A percentile compares a stretch with the other conserved stretches of the same genome.
Conservation (phyloP, 2,113 vertebrate genomes). For the Genyomyrus donnyi region DNA sequence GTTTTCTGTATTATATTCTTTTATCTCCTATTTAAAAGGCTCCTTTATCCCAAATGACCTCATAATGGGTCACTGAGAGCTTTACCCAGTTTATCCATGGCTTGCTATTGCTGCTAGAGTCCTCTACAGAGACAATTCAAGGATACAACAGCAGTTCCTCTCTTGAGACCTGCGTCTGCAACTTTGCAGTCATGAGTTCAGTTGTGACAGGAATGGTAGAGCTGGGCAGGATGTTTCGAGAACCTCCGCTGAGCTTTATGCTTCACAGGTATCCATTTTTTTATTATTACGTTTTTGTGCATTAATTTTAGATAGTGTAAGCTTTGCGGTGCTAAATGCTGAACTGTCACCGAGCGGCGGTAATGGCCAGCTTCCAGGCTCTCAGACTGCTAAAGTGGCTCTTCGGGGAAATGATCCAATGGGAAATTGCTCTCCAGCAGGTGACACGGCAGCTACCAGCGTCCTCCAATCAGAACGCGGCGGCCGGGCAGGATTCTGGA, state of each 20-base stretch:
- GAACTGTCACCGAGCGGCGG: background rate
- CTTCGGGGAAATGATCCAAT: background rate
- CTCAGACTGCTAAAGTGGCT: background rate
- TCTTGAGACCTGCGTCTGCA: constrained; percentile 1
- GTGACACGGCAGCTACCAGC: background rate
- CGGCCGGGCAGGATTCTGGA: background rate
- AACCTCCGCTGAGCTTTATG: background rate
- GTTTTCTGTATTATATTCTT: background rate
- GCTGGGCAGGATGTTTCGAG: background rate
- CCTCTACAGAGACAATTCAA: background rate
- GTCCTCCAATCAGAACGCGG: background rate
- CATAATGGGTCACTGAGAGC: background rate
- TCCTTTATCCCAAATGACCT: background rate
- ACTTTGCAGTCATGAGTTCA: background rate
- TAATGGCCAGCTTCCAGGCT: background rate
- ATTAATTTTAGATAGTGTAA: background rate
- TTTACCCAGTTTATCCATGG: background rate
- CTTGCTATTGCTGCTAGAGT: background rate
- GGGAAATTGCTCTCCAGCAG: constrained; percentile 5
- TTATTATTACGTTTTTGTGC: background rate
- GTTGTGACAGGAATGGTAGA: background rate
- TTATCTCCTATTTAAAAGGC: background rate
- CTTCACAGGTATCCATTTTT: background rate
- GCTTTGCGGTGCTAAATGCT: background rate
- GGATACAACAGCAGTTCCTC: background rate